Percentiles rank a stretch among this genome's conserved stretches.
These are phyloP conservation scores for Ophion ventricosus DNA, from an alignment of 2,888 invertebrate species.

Conservation along the genomic window DNA sequence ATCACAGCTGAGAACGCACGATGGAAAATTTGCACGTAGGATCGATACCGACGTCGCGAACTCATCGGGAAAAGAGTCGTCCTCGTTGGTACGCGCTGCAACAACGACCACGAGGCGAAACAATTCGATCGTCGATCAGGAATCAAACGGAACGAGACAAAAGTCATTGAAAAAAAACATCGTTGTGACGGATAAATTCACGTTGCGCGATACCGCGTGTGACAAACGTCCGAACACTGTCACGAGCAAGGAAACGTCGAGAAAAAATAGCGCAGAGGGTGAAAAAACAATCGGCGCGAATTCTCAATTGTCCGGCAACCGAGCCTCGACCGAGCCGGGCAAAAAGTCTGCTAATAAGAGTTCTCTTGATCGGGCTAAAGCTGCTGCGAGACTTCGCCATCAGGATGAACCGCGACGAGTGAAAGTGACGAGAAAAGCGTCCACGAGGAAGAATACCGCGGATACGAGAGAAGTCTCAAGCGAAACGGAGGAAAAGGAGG, in stretches of 20 bases:
- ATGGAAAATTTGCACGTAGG: slow-evolving; percentile 78
- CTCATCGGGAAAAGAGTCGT: slow-evolving; percentile 22
- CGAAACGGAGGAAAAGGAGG: background rate
- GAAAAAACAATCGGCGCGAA: background rate
- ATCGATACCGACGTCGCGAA: slow-evolving; percentile 25
- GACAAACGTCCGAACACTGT: background rate
- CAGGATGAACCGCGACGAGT: slow-evolving; percentile 43
- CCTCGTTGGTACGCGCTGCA: slow-evolving; percentile 14
- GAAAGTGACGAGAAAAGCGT: slow-evolving; percentile 55
- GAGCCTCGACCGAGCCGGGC: background rate
- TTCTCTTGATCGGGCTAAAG: background rate
- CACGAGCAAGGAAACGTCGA: background rate
- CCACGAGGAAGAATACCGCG: slow-evolving; percentile 70
- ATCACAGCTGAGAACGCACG: slow-evolving; percentile 77
- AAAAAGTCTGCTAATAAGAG: background rate
- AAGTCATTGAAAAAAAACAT: background rate
- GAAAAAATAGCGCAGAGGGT: background rate
- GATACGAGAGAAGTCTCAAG: slow-evolving; percentile 82
- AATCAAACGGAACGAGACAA: background rate
- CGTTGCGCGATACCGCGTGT: background rate
- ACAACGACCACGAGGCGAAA: slow-evolving; percentile 30
- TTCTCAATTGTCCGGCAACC: background rate
- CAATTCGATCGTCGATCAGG: background rate
- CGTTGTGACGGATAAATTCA: background rate
- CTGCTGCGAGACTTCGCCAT: background rate